Evolutionary conservation across 2,797 vertebrate genomes (phyloP).

Genomic region (Pygocentrus nattereri): DNA sequence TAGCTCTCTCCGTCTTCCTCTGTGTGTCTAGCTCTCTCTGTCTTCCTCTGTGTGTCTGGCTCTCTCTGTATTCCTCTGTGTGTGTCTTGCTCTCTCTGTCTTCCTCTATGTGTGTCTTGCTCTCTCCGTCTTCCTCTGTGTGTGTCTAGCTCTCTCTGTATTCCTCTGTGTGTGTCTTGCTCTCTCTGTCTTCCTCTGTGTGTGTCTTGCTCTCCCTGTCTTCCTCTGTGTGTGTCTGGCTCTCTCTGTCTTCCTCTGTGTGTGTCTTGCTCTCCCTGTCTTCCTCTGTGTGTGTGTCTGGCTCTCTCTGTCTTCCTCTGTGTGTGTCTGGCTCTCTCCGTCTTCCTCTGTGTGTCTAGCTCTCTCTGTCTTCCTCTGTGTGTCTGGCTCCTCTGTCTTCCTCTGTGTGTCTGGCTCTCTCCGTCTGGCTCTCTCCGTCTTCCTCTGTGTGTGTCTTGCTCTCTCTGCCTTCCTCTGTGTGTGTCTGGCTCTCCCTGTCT

Average conservation of each 20-base stretch:
- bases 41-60: background rate
- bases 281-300: conserved; percentile 3
- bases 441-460: background rate
- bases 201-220: background rate
- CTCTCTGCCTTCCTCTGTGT: background rate
- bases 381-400: background rate
- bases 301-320: background rate
- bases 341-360: background rate
- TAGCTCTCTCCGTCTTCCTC: too few species aligned
- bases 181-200: background rate
- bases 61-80: too few species aligned
- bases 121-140: background rate
- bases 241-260: background rate
- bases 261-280: background rate
- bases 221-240: background rate
- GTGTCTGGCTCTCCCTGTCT: background rate
- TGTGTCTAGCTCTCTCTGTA: background rate
- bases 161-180: background rate
- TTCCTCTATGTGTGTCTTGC: background rate
- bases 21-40: too few species aligned
- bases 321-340: background rate
- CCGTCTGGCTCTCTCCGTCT: background rate
- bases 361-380: background rate
- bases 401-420: background rate
- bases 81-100: background rate